Evolutionary conservation across 2,113 vertebrate genomes (phyloP), one percentile per base, ranked within the genome.

Genomic region (Pipra filicauda): DNA sequence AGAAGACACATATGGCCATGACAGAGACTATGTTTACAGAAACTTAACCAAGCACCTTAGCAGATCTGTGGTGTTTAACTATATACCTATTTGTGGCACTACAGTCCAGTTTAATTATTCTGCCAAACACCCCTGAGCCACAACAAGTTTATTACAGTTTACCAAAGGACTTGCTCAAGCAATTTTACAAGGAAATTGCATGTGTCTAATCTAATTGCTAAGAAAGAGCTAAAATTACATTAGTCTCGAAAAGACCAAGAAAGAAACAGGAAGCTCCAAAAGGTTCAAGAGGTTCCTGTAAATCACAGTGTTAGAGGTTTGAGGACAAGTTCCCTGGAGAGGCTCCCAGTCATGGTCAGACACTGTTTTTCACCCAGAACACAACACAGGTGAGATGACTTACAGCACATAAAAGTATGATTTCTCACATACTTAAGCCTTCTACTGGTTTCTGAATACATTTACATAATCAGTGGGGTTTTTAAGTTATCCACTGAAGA

Each of bases 151-250:
- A 70, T 90, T 91, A 87, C 37, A 14, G 5, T 58, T 88, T 77
- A 80, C 84, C 48, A 67, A 86, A 91, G 69, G 78, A 93, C 52
- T 33, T 58, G 64, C 65, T 94, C 65, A 77, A 59, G 67, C 69
- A 93, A 91, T 86, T 93, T 85, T 86, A 78, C 59, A 89, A 62
- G 79, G 85, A 90, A 94, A 93, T 84, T 83, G 85, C 37, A 71
- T 90, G 43, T 74, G 59, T 57, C 72, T 96, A 89, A 91, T 91
- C 65, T 84, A 91, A 96, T 91, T 92, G 77, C 80, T 71, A 74
- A 92, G 79, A 80, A 91, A 76, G 15, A 80, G 52, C 83, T 95
- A 88, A 95, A 96, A 95, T 95, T 92, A 92, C 8, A 28, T 82
- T 94, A 76, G 82, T 52, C 16, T 41, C 90, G 65, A 54, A 72